phyloP scores from a whole-genome alignment of 37 sponge, comb jelly and placozoan species.

The Diacarnus erythraeanus region DNA sequence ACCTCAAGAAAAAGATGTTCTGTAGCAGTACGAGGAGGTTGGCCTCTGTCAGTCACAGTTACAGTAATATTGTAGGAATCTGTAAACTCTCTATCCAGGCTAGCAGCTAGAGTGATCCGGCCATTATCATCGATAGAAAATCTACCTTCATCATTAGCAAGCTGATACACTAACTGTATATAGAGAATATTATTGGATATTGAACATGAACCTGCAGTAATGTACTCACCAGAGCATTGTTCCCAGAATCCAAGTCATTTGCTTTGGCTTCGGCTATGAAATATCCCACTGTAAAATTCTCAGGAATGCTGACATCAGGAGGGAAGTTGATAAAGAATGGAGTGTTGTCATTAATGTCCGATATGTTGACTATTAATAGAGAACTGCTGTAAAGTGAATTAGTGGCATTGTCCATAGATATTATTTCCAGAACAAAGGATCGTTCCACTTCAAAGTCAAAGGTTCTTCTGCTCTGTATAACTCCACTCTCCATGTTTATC shows the following conservation, averaged over 20 bases:
- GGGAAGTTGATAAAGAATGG: constrained; percentile 5
- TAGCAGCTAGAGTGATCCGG: background rate
- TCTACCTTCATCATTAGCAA: constrained; percentile 40
- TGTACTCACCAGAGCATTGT: constrained; percentile 39
- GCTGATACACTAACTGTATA: constrained; percentile 25
- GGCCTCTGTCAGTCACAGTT: constrained; percentile 42
- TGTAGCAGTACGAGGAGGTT: background rate
- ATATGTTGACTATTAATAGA: background rate
- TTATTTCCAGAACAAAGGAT: background rate
- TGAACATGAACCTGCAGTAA: too few relatives aligned
- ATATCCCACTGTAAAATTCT: background rate
- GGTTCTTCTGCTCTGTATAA: background rate
- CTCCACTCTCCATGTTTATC: constrained; percentile 21
- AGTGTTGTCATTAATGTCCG: constrained; percentile 37
- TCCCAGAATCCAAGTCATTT: constrained; percentile 26
- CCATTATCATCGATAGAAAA: constrained; percentile 42
- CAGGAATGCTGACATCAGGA: background rate
- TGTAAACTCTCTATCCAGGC: constrained; percentile 40
- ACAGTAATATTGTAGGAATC: constrained; percentile 29
- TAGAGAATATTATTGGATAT: too few relatives aligned
- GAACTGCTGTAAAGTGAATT: background rate
- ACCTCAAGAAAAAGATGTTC: constrained; percentile 27
- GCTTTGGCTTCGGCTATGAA: constrained; percentile 12
- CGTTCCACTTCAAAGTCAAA: constrained; percentile 19
- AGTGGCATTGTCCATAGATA: constrained; percentile 8